Base-by-base conservation (phyloP, 2,113 vertebrate genomes). In the Tiliqua scincoides region DNA sequence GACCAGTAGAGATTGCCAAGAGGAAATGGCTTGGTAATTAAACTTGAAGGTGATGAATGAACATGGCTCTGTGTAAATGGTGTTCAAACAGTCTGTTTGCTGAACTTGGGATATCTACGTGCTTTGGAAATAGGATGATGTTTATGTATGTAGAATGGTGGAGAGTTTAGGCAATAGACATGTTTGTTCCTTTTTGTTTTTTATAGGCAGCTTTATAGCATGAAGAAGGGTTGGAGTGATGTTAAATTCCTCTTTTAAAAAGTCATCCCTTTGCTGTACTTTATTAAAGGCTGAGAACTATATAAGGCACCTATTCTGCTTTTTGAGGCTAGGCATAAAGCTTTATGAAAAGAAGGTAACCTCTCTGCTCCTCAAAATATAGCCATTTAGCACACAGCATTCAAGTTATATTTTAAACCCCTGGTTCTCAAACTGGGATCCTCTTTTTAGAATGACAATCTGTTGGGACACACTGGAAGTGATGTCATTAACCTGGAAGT, bases 1-100 rank as follows among this genome's bases (percentile, higher is more conserved):
- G 86, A 87, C 88, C 90, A 71, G 92, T 91, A 92, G 67, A 89
- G 84, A 70, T 89, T 95, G 91, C 88, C 93, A 89, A 90, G 80
- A 94, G 91, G 91, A 93, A 93, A 94, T 90, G 80, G 84, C 85
- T 87, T 86, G n/a, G 83, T 95, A 92, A 91, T 94, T 93, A 91
- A 88, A 90, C 79, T 85, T 94, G 93, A 93, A 95, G 91, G 82
- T 95, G 92, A 95, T 93, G 86, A 87, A 95, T 95, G 90, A 86
- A 85, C 2, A 0, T 90, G 79, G 63, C 30, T 80, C 83, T 94
- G 83, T 92, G 79, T 93, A 94, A 95, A 93, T 83, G 91, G 86
- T 90, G 73, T 0, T 4, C 87, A 93, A 92, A 85, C 88, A 87
- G 85, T 85, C 91, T 94, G 67, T 93, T 94, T 94, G 93, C 88